Conservation (phyloP, 1,140 invertebrate species). For the Magallana ariakensis region DNA sequence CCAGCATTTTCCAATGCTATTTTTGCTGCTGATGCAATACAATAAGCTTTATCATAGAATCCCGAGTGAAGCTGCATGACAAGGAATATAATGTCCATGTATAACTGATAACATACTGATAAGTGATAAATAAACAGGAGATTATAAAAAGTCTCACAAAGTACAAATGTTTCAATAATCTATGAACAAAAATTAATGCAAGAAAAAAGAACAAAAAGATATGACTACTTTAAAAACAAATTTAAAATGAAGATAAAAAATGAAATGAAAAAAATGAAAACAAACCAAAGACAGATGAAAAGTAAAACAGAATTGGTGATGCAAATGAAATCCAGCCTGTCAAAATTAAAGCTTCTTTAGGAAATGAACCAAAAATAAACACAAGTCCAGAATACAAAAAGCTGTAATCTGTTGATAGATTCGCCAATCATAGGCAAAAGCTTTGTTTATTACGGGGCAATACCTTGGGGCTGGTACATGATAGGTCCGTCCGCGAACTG, state of each 20-base stretch:
- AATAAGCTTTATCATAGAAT: neutral
- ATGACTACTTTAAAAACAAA: neutral
- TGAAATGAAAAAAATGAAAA: neutral
- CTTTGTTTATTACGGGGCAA: neutral
- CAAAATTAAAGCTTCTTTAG: neutral
- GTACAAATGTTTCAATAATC: neutral
- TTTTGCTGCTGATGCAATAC: constrained; percentile 31
- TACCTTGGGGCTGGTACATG: constrained; percentile 56
- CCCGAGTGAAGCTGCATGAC: neutral
- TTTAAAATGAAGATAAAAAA: neutral
- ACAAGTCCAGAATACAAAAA: neutral
- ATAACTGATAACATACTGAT: too few species aligned
- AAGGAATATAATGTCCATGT: too few species aligned
- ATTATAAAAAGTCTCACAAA: neutral
- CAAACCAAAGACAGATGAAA: neutral
- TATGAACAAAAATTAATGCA: neutral
- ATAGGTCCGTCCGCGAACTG: constrained; percentile 64
- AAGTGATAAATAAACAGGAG: neutral
- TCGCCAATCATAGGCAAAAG: neutral
- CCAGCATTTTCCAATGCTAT: neutral
- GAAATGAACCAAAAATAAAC: neutral
- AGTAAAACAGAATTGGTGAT: neutral
- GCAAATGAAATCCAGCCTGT: neutral
- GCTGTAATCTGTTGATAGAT: neutral
- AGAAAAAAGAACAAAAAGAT: neutral